phyloP scores from a whole-genome alignment of 2,888 invertebrate species.

The Drosophila infuscata region DNA sequence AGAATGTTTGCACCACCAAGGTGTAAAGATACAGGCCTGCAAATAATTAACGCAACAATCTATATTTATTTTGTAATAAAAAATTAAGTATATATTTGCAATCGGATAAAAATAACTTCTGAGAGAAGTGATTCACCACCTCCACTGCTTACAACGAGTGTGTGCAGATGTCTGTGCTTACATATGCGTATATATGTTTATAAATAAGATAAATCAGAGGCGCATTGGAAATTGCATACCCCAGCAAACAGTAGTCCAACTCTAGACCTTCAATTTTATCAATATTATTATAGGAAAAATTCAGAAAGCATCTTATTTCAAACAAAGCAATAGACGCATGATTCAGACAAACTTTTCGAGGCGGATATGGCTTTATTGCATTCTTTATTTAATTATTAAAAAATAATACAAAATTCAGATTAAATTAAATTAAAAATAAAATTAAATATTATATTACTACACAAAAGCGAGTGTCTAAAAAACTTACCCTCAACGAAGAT shows the following conservation, averaged over 20 bases:
- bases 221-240: background rate
- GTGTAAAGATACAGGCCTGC: slow-evolving; percentile 94
- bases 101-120: background rate
- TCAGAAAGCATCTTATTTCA: background rate
- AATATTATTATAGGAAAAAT: background rate
- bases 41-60: slow-evolving; percentile 54
- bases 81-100: slow-evolving; percentile 6
- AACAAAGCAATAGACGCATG: background rate
- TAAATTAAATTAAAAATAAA: no score
- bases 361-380: background rate
- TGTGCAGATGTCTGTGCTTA: background rate
- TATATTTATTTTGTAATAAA: slow-evolving; percentile 27
- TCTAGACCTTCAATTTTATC: background rate
- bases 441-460: background rate
- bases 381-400: background rate
- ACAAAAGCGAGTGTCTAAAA: background rate
- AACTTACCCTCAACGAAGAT: slow-evolving; percentile 97
- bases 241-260: background rate
- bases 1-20: slow-evolving; percentile 94
- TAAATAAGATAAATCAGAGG: background rate
- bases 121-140: background rate
- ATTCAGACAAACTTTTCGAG: background rate
- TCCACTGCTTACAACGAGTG: background rate
- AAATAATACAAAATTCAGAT: no score
- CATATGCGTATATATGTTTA: background rate